Evolutionary conservation across 1,140 invertebrate genomes (phyloP), one percentile per base, ranked within the genome.

Genomic region (Saccostrea echinata): DNA sequence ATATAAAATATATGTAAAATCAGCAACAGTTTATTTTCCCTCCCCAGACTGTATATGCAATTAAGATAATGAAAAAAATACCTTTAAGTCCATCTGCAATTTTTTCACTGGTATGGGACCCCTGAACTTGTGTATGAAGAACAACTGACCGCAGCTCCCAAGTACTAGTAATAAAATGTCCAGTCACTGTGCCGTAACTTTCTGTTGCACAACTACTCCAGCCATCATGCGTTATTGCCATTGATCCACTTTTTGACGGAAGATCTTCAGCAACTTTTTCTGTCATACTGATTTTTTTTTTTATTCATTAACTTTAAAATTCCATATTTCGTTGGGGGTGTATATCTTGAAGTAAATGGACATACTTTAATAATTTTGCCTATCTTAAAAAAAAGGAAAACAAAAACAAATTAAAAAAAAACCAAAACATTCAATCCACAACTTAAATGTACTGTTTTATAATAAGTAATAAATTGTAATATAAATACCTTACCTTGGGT

Each of bases 111-210:
- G 84, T 88, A 43, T 88, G 87, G 0, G 35, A 55, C 1, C 76
- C 84, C 24, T 61, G 6, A 3, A 88, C 71, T 85, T 85, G 35
- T 64, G 87, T 85, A 13, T 82, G 30, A 2, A 88, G 24, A 4
- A 88, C 87, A 24, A 81, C 87, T 43, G 43, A 55, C 27, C 43
- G 27, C 3, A 88, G 68, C 4, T 88, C 24, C 87, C 71, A 88
- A 21, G 24, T 2, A n/a, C 24, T n/a, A n/a, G n/a, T n/a, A n/a
- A n/a, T n/a, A n/a, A n/a, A n/a, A n/a, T n/a, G n/a, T n/a, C n/a
- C n/a, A n/a, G n/a, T n/a, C n/a, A n/a, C n/a, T n/a, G n/a, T 35
- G 52, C 84, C 4, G 84, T 84, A 84, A 57, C 84, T 84, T 35
- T 84, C 84, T 84, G 84, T 84, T 21, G 84, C 84, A 84, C 52